Conservation (phyloP, 92 coral and sea anemone species). For the Phymanthus crucifer region DNA sequence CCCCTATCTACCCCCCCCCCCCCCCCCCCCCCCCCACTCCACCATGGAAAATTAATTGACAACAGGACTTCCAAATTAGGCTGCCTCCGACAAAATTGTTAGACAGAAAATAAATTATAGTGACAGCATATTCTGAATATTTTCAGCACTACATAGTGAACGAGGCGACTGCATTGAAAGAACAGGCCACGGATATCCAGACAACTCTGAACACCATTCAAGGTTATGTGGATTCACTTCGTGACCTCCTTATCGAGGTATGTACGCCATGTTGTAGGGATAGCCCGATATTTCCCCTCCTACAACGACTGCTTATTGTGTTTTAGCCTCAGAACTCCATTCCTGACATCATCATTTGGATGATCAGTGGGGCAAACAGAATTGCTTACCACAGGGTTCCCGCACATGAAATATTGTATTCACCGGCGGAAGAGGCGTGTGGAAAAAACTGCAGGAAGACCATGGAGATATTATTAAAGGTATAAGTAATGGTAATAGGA, state of each 20-base stretch:
- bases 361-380: slow-evolving; percentile 79
- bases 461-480: slow-evolving; percentile 78
- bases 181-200: slow-evolving; percentile 82
- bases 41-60: too few species aligned
- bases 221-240: slow-evolving; percentile 60
- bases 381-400: slow-evolving; percentile 91
- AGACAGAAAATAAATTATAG: too few species aligned
- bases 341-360: slow-evolving; percentile 93
- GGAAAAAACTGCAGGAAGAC: slow-evolving; percentile 77
- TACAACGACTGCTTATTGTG: neutral
- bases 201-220: slow-evolving; percentile 63
- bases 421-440: slow-evolving; percentile 63
- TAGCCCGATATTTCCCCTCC: too few species aligned
- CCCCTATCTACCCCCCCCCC: too few species aligned
- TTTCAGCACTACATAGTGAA: slow-evolving; percentile 49
- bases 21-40: too few species aligned
- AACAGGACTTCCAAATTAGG: too few species aligned
- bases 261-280: neutral
- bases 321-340: slow-evolving; percentile 80
- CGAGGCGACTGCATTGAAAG: slow-evolving; percentile 66
- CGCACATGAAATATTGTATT: slow-evolving; percentile 71
- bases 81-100: too few species aligned
- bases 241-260: slow-evolving; percentile 79
- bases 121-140: neutral
- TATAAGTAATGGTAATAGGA: slow-evolving; percentile 10